phyloP scores from a whole-genome alignment of 1,140 invertebrate genomes.

The Drosophila bocqueti region DNA sequence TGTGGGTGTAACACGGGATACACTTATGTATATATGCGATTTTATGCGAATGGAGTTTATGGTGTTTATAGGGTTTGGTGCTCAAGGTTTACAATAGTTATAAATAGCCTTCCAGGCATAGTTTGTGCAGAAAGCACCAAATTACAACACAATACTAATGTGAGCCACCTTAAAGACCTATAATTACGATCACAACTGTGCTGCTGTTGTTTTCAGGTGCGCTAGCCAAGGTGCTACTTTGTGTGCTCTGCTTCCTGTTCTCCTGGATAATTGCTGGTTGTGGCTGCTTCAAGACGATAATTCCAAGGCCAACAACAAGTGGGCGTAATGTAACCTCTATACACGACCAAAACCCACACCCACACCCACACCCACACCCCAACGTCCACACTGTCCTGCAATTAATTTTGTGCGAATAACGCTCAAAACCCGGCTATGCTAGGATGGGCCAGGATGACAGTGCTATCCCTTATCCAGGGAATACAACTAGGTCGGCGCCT shows the following conservation, averaged over 20 bases:
- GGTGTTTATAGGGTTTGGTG: too few species aligned
- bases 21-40: slow-evolving; percentile 14
- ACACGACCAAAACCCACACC: neutral
- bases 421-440: slow-evolving; percentile 2
- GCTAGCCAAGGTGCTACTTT: slow-evolving; percentile 1
- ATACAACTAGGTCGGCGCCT: slow-evolving; percentile 54
- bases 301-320: slow-evolving; percentile 52
- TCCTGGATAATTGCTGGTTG: slow-evolving; percentile 53
- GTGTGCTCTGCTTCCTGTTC: slow-evolving; percentile 20
- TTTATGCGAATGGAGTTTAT: neutral
- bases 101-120: neutral
- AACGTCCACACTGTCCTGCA: slow-evolving; percentile 21
- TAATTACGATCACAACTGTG: neutral
- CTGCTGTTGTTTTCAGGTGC: neutral
- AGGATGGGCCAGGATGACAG: slow-evolving; percentile 18
- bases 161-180: neutral
- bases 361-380: neutral
- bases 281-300: slow-evolving; percentile 38
- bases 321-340: slow-evolving; percentile 39
- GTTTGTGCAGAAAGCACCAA: neutral
- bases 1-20: neutral
- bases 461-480: slow-evolving; percentile 46
- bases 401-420: slow-evolving; percentile 53
- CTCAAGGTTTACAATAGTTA: neutral
- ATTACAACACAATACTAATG: too few species aligned